These are phyloP conservation scores for Linhomoeus sp. DNA, from an alignment of 2,888 invertebrate species.

Conservation along the genomic window DNA sequence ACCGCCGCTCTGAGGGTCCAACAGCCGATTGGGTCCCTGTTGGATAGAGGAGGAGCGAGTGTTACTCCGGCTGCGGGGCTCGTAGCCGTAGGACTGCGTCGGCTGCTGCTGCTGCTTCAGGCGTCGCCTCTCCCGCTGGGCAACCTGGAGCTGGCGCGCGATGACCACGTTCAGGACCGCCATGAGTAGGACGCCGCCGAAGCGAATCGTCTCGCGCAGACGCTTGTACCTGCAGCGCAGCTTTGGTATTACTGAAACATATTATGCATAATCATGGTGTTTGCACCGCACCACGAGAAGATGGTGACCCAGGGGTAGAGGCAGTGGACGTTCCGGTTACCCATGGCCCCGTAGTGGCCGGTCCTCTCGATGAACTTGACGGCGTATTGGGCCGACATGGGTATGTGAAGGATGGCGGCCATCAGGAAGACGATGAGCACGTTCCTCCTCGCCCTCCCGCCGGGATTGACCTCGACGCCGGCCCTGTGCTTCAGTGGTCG, in stretches of 20 bases:
- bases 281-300: slow-evolving; percentile 10
- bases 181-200: slow-evolving; percentile 16
- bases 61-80: too few relatives aligned
- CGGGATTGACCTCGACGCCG: slow-evolving; percentile 5
- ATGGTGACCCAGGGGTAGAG: slow-evolving; percentile 17
- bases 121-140: slow-evolving; percentile 1
- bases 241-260: too few relatives aligned
- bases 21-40: too few relatives aligned
- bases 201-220: slow-evolving; percentile 7
- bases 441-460: slow-evolving; percentile 10
- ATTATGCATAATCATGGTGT: too few relatives aligned
- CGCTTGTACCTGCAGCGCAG: not conserved
- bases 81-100: too few relatives aligned
- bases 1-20: slow-evolving; percentile 12
- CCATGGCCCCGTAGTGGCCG: not conserved
- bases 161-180: slow-evolving; percentile 18
- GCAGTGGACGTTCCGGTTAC: not conserved
- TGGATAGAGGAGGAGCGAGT: slow-evolving; percentile 1
- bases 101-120: not conserved
- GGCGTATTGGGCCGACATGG: slow-evolving; percentile 15
- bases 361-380: not conserved
- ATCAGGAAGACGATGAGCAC: slow-evolving; percentile 12
- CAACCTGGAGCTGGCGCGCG: slow-evolving; percentile 15
- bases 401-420: slow-evolving; percentile 18
- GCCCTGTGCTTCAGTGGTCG: not conserved